A percentile compares a stretch with the other conserved stretches of the same genome.
Conservation (phyloP, 2,888 invertebrate species). For the Dasysyrphus tricinctus region DNA sequence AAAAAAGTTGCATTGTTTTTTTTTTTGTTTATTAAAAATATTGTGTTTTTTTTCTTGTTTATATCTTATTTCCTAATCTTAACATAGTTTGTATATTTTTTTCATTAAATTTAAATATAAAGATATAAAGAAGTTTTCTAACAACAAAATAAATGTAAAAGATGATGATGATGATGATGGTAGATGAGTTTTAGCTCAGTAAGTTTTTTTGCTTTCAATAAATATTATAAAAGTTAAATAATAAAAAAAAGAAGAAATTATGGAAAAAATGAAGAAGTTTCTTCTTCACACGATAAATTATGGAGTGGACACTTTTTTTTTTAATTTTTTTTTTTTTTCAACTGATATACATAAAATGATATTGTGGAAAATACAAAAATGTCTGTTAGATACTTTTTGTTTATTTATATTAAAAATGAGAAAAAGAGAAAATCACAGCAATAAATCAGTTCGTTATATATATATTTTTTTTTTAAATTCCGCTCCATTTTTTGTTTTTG, state of each 20-base stretch:
- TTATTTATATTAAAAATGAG: constrained; percentile 72
- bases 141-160: constrained; percentile 65
- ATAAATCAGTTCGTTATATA: constrained; percentile 82
- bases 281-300: constrained; percentile 48
- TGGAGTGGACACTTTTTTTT: constrained; percentile 48
- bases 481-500: constrained; percentile 73
- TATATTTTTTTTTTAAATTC: constrained; percentile 76
- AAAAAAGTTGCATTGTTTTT: constrained; percentile 46
- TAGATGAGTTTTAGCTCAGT: constrained; percentile 42
- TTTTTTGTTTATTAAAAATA: constrained; percentile 50
- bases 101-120: constrained; percentile 44
- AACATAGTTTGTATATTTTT: constrained; percentile 66
- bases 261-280: constrained; percentile 47
- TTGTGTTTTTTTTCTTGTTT: neutral
- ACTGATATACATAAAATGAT: constrained; percentile 63
- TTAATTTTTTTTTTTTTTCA: constrained; percentile 38
- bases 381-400: constrained; percentile 56
- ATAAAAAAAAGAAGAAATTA: constrained; percentile 17
- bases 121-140: constrained; percentile 54
- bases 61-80: constrained; percentile 56
- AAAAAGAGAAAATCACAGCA: constrained; percentile 82
- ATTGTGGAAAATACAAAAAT: constrained; percentile 59
- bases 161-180: constrained; percentile 43
- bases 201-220: constrained; percentile 56
- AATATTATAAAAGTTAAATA: constrained; percentile 55